Base-by-base conservation (phyloP, 2,113 vertebrate genomes). In the Cebidichthys violaceus region DNA sequence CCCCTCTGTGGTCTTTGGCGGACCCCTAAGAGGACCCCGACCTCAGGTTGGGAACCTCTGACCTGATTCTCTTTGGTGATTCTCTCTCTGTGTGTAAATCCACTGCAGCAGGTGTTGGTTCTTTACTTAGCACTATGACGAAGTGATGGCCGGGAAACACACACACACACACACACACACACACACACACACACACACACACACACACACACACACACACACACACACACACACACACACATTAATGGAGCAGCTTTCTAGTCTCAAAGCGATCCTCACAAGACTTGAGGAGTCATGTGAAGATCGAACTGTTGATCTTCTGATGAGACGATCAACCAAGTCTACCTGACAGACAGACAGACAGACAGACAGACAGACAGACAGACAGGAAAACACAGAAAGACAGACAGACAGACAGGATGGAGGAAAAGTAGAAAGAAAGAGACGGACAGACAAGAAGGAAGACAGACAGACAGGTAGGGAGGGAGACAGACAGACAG, bases 81-180 rank as follows among this genome's bases (percentile, higher is more conserved):
- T 33, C 15, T 60, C 15, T 60, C 27, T 60, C 29, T 61, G 35
- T 14, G 20, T 64, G 27, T 79, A 65, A 84, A 88, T 77, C 78
- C 82, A 29, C 64, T 18, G 43, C 79, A 83, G 81, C 87, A 86
- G 88, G 75, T 91, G 83, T 60, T 61, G 9, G 54, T 37, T 73
- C 81, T 86, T 84, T 72, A 84, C 70, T 88, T 84, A 91, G 90
- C 55, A 27, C 70, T 65, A 31, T 86, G 57, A 74, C 54, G 18
- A 29, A 31, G 35, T 4, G 10, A 59, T 0, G 11, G 4, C 18
- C 8, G 9, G 2, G 35, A 15, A 31, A 55, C 47, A 54, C 50
- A n/a, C 50, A n/a, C 50, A n/a, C 50, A 52, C 20, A 52, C 41
- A 20, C 20, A 14, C 62, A 41, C 43, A 20, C 66, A 13, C 66